These are phyloP conservation scores for Ethmia dodecea DNA, from an alignment of 2,888 invertebrate genomes.

Conservation along the genomic window DNA sequence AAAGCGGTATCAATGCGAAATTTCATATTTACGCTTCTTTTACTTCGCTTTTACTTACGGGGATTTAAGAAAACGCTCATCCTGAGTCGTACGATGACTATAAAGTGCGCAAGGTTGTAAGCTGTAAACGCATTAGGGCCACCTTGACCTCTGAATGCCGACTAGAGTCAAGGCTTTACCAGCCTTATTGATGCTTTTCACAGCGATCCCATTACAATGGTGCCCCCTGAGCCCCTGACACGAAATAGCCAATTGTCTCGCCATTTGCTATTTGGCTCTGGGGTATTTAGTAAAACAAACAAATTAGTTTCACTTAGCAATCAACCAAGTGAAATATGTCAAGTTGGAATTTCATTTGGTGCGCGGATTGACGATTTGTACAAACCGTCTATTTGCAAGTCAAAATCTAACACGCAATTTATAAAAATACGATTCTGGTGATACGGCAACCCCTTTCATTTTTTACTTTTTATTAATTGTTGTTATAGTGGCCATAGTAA, in stretches of 20 bases:
- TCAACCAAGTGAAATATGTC: too few species aligned
- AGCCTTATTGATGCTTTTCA: constrained; percentile 40
- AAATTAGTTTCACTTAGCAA: too few species aligned
- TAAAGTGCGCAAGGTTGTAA: constrained; percentile 47
- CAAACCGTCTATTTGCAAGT: too few species aligned
- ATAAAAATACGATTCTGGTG: too few species aligned
- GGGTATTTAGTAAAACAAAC: constrained; percentile 23
- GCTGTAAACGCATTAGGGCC: constrained; percentile 48
- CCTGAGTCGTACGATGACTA: constrained; percentile 40
- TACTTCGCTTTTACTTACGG: constrained; percentile 36
- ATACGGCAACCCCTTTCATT: too few species aligned
- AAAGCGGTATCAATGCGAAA: constrained; percentile 28
- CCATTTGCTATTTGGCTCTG: constrained; percentile 26
- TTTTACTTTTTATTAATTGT: too few species aligned
- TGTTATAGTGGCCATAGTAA: too few species aligned
- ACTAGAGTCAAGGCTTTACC: constrained; percentile 47
- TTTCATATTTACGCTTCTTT: constrained; percentile 30
- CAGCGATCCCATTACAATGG: constrained; percentile 34
- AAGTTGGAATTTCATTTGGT: too few species aligned
- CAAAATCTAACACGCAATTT: too few species aligned
- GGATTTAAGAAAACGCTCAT: constrained; percentile 32
- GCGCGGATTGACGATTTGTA: too few species aligned
- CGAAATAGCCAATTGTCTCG: constrained; percentile 42
- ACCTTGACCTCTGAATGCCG: constrained; percentile 53
- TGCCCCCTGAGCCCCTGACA: constrained; percentile 28